phyloP scores from a whole-genome alignment of 2,797 vertebrate genomes.

The Pantherophis alleghaniensis region DNA sequence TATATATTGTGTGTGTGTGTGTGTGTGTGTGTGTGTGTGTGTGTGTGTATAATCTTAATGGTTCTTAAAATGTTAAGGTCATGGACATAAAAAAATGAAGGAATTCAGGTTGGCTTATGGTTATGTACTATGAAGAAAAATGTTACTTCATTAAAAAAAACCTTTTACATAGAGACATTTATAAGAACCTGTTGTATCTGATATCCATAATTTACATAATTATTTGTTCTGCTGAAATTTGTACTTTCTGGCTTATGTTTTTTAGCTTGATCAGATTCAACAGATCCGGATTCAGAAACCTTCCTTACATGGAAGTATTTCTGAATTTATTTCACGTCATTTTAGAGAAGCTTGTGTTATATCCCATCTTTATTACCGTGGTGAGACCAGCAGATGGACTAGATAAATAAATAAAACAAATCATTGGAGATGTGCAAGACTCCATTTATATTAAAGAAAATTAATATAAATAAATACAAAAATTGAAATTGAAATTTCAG shows the following conservation, averaged over 20 bases:
- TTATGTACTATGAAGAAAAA: background rate
- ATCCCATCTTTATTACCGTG: background rate
- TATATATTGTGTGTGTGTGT: too few relatives aligned
- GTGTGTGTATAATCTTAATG: background rate
- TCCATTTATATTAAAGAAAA: background rate
- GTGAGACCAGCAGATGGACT: background rate
- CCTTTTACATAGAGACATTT: background rate
- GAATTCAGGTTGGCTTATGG: background rate
- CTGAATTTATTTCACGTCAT: background rate
- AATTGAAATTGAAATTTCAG: background rate
- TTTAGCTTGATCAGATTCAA: background rate
- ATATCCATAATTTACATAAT: background rate
- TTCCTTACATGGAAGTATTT: background rate
- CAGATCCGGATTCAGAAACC: background rate
- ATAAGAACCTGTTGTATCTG: background rate
- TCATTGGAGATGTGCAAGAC: background rate
- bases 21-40: too few relatives aligned
- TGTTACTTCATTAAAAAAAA: background rate
- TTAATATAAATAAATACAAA: background rate
- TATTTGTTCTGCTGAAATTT: background rate
- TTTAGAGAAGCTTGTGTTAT: background rate
- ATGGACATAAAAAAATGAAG: background rate
- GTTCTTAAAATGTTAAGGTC: background rate
- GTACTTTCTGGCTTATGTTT: background rate
- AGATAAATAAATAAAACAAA: background rate